Evolutionary conservation across 2,113 vertebrate genomes (phyloP).

Genomic region (Antennarius striatus): DNA sequence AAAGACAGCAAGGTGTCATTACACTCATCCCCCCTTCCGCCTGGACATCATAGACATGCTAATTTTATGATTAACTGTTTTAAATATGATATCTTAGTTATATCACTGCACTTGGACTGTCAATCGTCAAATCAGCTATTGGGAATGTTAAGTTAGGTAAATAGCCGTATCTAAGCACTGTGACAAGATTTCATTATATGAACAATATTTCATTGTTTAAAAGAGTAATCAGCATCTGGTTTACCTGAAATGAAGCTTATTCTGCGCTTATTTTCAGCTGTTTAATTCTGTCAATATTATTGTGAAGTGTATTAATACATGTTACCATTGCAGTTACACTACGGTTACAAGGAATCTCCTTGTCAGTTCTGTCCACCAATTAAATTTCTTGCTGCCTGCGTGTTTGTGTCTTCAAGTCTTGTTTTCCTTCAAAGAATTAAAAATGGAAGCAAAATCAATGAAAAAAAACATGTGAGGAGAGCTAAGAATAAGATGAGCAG

Average conservation of each 20-base stretch:
- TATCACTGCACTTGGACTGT: conserved; percentile 71
- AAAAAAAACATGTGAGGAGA: neutral
- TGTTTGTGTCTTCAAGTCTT: conserved; percentile 39
- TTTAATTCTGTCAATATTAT: conserved; percentile 55
- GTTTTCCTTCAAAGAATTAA: conserved; percentile 14
- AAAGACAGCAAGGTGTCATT: conserved; percentile 24
- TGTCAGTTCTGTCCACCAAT: conserved; percentile 71
- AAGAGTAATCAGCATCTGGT: conserved; percentile 55
- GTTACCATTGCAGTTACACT: conserved; percentile 52
- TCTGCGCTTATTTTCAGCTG: conserved; percentile 40
- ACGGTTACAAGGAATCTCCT: conserved; percentile 47
- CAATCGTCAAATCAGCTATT: conserved; percentile 66
- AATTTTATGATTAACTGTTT: too few relatives aligned
- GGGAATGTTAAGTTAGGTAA: conserved; percentile 54
- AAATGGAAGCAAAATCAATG: neutral
- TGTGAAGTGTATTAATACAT: conserved; percentile 64
- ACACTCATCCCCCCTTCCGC: conserved; percentile 20
- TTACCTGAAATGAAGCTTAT: conserved; percentile 39
- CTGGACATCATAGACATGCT: conserved; percentile 30
- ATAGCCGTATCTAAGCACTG: conserved; percentile 88
- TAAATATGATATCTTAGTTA: conserved; percentile 38
- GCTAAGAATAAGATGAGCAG: too few relatives aligned
- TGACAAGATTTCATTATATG: conserved; percentile 78
- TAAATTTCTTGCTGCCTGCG: conserved; percentile 78
- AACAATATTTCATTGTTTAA: conserved; percentile 55